These are phyloP conservation scores for Eupithecia tripunctaria DNA, from an alignment of 2,888 invertebrate species.

Conservation along the genomic window DNA sequence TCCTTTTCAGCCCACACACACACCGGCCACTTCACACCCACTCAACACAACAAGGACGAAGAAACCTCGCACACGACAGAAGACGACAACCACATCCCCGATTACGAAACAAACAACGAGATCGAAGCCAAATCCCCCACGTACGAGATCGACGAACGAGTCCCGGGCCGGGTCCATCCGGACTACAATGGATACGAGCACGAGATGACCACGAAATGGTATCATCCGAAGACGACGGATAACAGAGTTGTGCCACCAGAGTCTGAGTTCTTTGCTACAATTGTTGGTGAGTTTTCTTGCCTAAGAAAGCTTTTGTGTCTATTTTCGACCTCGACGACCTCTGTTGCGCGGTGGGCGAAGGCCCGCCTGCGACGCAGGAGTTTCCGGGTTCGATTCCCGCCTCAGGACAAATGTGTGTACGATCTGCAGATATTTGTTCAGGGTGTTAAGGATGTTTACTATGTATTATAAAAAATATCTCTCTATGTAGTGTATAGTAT, in stretches of 20 bases:
- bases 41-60: slow-evolving; percentile 62
- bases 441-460: no score
- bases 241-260: slow-evolving; percentile 78
- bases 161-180: slow-evolving; percentile 65
- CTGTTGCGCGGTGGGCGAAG: no score
- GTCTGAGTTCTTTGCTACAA: slow-evolving; percentile 79
- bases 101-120: slow-evolving; percentile 69
- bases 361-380: no score
- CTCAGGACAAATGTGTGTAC: no score
- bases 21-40: slow-evolving; percentile 71
- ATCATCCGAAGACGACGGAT: slow-evolving; percentile 77
- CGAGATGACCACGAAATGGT: slow-evolving; percentile 79
- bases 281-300: slow-evolving; percentile 68
- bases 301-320: background rate
- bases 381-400: no score
- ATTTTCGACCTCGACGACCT: no score
- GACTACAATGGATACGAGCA: slow-evolving; percentile 76
- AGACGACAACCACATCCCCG: slow-evolving; percentile 76
- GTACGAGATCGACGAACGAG: slow-evolving; percentile 65
- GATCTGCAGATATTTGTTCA: no score
- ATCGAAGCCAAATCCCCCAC: slow-evolving; percentile 70
- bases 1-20: slow-evolving; percentile 66
- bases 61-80: slow-evolving; percentile 78
- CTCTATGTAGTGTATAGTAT: no score
- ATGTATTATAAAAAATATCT: no score